Evolutionary conservation across 2,888 invertebrate species (phyloP), one percentile per base, ranked within the genome.

Genomic region (Pimpla rufipes): DNA sequence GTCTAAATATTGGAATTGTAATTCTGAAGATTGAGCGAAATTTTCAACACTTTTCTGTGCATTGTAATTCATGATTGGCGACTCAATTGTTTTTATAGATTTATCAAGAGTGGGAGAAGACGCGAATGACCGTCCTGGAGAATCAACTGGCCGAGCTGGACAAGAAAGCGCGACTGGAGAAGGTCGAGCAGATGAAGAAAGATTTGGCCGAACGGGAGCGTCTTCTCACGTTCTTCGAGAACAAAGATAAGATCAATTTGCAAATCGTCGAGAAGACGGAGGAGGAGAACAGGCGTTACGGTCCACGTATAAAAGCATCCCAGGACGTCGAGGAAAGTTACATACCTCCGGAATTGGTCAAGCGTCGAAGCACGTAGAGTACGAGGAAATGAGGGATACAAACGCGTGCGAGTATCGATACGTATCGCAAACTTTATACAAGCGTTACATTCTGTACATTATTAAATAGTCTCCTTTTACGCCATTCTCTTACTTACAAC

Each of bases 221-320:
- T 81, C 94, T 93, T 3, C 88, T 94, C 7, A 94, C 93, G 79
- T 98, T 96, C 95, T 98, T 98, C 93, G 97, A 97, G 82, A 96
- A 97, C 90, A 95, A 97, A 91, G 97, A 97, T 52, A 93, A 96
- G 88, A 95, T 97, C 87, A 96, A 97, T 88, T 93, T 97, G 62
- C 92, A 95, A 91, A 96, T 97, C 87, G 96, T 96, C 89, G 2
- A 78, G n/a, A 90, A 89, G 90, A 93, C 93, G 3, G 3, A 47
- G 6, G 2, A 0, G 7, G 88, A 90, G 23, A 79, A 84, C 81
- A 82, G 90, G 90, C 81, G 93, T 90, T 93, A 93, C 93, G 87
- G 94, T 93, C 45, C 45, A 1, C 52, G 8, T 7, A 21, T n/a
- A 13, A 11, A 42, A 50, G 29, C 35, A n/a, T 6, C 73, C 21